A percentile compares a stretch with the other conserved stretches of the same genome.
Conservation (phyloP, 2,888 invertebrate genomes). For the Catocala fraxini region DNA sequence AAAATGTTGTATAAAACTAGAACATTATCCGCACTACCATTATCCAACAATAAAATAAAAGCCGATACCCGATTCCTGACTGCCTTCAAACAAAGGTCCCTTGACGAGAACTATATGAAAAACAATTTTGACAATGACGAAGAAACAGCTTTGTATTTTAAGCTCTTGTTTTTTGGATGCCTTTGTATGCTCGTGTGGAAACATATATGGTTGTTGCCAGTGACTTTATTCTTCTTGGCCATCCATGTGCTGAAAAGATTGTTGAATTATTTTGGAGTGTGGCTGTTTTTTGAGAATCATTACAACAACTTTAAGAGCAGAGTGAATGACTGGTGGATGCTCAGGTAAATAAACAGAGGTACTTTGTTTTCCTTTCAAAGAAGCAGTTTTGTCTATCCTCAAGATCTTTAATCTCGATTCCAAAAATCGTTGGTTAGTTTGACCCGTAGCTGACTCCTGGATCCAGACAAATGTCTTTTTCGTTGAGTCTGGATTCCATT, state of each 20-base stretch:
- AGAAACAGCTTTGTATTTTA: slow-evolving; percentile 91
- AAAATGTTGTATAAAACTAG: slow-evolving; percentile 80
- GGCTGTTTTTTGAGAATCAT: slow-evolving; percentile 81
- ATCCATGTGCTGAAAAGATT: slow-evolving; percentile 89
- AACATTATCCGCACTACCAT: slow-evolving; percentile 79
- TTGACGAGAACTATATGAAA: slow-evolving; percentile 81
- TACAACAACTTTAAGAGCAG: slow-evolving; percentile 72
- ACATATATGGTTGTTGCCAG: slow-evolving; percentile 93
- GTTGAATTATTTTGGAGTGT: slow-evolving; percentile 84
- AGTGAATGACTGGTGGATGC: slow-evolving; percentile 88
- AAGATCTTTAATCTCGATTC: no score
- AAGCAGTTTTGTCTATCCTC: no score
- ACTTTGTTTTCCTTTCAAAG: no score
- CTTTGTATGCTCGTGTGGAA: slow-evolving; percentile 95
- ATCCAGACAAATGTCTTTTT: no score
- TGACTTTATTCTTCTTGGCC: slow-evolving; percentile 92
- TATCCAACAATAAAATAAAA: slow-evolving; percentile 71
- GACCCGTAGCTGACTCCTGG: no score
- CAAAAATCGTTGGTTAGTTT: no score
- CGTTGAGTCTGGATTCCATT: no score
- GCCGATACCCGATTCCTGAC: slow-evolving; percentile 75
- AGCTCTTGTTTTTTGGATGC: slow-evolving; percentile 93
- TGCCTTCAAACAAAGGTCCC: slow-evolving; percentile 76
- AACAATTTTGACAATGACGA: slow-evolving; percentile 81
- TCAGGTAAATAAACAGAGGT: slow-evolving; percentile 74